Percentiles rank a stretch among this genome's conserved stretches.
Conservation (phyloP, 2,797 vertebrate genomes). For the Clarias fuscus region DNA sequence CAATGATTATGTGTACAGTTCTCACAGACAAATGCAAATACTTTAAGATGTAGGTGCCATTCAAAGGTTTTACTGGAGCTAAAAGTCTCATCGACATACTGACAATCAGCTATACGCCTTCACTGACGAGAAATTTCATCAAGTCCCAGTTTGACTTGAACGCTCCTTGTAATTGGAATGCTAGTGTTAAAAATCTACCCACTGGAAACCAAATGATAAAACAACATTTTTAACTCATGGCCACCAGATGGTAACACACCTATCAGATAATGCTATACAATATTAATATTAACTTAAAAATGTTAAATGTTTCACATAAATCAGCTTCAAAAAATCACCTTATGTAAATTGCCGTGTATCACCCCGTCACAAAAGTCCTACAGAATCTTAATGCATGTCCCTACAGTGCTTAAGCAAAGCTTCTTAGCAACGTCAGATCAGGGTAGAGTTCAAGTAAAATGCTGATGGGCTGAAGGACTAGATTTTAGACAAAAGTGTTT, state of each 20-base stretch:
- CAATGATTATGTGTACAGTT: no score
- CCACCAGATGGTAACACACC: not conserved
- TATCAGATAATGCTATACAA: not conserved
- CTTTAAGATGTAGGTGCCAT: no score
- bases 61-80: no score
- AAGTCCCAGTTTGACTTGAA: no score
- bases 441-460: not conserved
- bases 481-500: conserved; percentile 3
- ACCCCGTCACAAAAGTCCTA: not conserved
- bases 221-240: not conserved
- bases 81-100: no score
- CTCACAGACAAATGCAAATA: no score
- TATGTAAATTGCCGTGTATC: not conserved
- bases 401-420: not conserved
- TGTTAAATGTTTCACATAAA: not conserved
- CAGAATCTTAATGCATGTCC: no score
- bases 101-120: no score
- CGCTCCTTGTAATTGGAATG: not conserved
- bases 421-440: not conserved
- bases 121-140: no score
- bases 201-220: not conserved
- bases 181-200: not conserved
- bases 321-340: not conserved
- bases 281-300: not conserved
- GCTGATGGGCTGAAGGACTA: not conserved